Percentiles rank a stretch among this genome's conserved stretches.
phyloP scores from a whole-genome alignment of 1,140 invertebrate genomes.

The Piezodorus guildinii region DNA sequence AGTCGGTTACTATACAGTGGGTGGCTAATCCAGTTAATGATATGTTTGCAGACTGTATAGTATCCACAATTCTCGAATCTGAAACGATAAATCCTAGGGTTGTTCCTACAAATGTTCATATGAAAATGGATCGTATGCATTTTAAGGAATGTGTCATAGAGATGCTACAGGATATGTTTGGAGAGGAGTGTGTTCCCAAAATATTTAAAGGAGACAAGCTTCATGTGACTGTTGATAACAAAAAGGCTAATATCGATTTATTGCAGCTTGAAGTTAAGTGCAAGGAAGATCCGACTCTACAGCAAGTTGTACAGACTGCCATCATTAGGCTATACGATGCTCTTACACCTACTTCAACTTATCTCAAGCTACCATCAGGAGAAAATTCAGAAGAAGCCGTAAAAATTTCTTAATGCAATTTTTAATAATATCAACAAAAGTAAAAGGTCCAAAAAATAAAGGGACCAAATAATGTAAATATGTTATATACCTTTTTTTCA shows the following conservation, averaged over 20 bases:
- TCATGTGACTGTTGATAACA: slow-evolving; percentile 72
- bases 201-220: slow-evolving; percentile 84
- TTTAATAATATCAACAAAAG: no score
- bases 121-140: slow-evolving; percentile 70
- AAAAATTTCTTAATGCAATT: background rate
- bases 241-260: slow-evolving; percentile 76
- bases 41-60: slow-evolving; percentile 93
- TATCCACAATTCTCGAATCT: slow-evolving; percentile 70
- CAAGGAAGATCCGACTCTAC: slow-evolving; percentile 64
- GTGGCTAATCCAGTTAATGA: slow-evolving; percentile 87
- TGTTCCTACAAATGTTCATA: slow-evolving; percentile 46
- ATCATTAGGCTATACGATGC: slow-evolving; percentile 75
- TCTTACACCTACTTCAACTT: slow-evolving; percentile 49
- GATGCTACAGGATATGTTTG: slow-evolving; percentile 72
- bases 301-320: slow-evolving; percentile 75
- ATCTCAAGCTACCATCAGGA: background rate
- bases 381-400: background rate
- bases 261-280: slow-evolving; percentile 67
- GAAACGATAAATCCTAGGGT: slow-evolving; percentile 48
- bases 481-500: no score
- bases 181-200: slow-evolving; percentile 86
- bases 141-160: slow-evolving; percentile 88
- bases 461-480: no score
- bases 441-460: no score
- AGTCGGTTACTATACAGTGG: slow-evolving; percentile 81